Evolutionary conservation across 2,888 invertebrate genomes (phyloP).

Genomic region (Frankliniella intonsa): DNA sequence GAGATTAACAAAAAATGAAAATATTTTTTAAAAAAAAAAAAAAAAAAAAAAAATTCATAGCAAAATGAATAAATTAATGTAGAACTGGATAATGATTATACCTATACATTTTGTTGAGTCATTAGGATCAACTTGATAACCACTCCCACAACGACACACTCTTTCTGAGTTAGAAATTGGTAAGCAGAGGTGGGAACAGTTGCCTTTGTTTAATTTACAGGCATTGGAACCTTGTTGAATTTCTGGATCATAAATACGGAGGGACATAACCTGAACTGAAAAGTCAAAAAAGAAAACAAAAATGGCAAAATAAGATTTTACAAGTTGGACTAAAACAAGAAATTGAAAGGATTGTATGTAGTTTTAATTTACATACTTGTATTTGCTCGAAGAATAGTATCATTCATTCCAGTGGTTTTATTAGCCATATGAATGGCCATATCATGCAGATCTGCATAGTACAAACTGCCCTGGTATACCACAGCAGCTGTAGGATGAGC

Average conservation of each 20-base stretch:
- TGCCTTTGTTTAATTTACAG: constrained; percentile 53
- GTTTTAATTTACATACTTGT: constrained; percentile 48
- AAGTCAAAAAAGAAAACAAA: constrained; percentile 34
- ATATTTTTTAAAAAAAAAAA: background rate
- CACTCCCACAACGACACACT: constrained; percentile 72
- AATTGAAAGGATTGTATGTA: constrained; percentile 13
- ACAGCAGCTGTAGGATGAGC: constrained; percentile 59
- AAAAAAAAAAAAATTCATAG: constrained; percentile 28
- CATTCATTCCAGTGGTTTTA: constrained; percentile 53
- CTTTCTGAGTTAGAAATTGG: constrained; percentile 54
- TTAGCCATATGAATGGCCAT: constrained; percentile 59
- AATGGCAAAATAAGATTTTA: background rate
- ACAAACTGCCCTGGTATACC: constrained; percentile 58
- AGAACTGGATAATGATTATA: constrained; percentile 37
- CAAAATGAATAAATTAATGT: background rate
- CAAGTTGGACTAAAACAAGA: background rate
- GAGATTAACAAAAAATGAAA: constrained; percentile 9
- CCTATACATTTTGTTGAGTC: constrained; percentile 54
- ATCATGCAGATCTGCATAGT: constrained; percentile 64
- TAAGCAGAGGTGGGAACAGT: constrained; percentile 71
- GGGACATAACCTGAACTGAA: constrained; percentile 58
- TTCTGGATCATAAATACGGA: constrained; percentile 66
- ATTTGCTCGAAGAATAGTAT: constrained; percentile 54
- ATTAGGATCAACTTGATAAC: constrained; percentile 54
- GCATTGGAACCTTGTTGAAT: constrained; percentile 58